Evolutionary conservation across 37 sponge, comb jelly and placozoan genomes (phyloP).

Genomic region (Lycopodina hypogea): DNA sequence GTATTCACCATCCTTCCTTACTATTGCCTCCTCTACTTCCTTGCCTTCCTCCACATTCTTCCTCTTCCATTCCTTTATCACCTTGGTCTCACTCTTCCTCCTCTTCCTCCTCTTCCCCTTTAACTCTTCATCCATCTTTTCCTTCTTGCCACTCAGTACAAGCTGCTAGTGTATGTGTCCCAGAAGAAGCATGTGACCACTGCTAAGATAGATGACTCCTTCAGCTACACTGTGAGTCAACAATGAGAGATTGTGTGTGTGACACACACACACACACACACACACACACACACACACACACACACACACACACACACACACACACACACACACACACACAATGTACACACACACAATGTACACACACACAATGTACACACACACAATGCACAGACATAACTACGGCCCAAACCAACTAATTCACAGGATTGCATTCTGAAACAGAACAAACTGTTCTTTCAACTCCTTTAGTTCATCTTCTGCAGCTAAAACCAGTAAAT

Average conservation of each 20-base stretch:
- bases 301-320: not conserved
- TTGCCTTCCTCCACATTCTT: not conserved
- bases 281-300: slow-evolving; percentile 16
- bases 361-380: too few species aligned
- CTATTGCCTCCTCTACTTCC: not conserved
- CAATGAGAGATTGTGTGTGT: too few species aligned
- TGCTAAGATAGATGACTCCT: slow-evolving; percentile 62
- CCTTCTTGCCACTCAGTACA: slow-evolving; percentile 51
- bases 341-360: too few species aligned
- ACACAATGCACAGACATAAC: too few species aligned
- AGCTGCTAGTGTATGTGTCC: slow-evolving; percentile 76
- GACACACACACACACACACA: slow-evolving; percentile 7
- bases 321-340: too few species aligned
- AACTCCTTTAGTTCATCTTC: too few species aligned
- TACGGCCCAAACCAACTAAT: not conserved
- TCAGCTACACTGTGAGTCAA: slow-evolving; percentile 73
- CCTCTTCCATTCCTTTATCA: not conserved
- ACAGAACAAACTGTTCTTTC: too few species aligned
- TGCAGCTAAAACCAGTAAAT: too few species aligned
- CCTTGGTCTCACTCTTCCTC: not conserved
- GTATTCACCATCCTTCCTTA: not conserved
- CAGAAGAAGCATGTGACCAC: slow-evolving; percentile 68
- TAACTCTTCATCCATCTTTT: not conserved
- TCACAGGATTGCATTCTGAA: too few species aligned
- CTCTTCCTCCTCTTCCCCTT: not conserved